Base-by-base conservation (phyloP, 2,113 vertebrate species). In the Oceanodroma tethys region DNA sequence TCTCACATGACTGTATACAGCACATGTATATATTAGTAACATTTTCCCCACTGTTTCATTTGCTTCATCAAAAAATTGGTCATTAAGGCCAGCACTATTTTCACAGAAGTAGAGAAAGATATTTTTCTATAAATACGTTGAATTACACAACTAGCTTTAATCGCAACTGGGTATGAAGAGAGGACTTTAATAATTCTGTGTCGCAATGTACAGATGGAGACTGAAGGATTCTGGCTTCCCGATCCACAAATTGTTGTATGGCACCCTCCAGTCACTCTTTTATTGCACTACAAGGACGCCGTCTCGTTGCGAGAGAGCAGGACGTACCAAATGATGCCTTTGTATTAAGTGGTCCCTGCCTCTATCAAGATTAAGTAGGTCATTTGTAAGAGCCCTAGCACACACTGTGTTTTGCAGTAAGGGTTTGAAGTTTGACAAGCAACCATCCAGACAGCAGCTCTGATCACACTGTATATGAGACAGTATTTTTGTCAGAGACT, bases 261-360 rank as follows among this genome's bases (percentile, higher is more conserved):
- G 48, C 74, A 90, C 53, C 59, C 59, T 95, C 38, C 63, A 63
- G 65, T 71, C 76, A 66, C 45, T 78, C 50, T 76, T 88, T 88
- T 62, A 74, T 45, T 86, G 88, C n/a, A 30, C 20, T 86, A 86
- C 80, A 78, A 96, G 88, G 76, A 83, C 16, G 7, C 15, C 0
- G 0, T 16, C 75, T 74, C 1, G 0, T 45, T 72, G 43, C 0
- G 0, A n/a, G 20, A 93, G 36, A 76, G 79, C 13, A 82, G 45
- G 18, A 95, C 60, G 36, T 67, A 43, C 80, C 71, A 90, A 74
- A 85, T 0, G 3, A 53, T 52, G 36, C 12, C 27, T 70, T 80
- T 76, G 43, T 42, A 27, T 62, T 55, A 95, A 26, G 42, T 58
- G 85, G 67, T 80, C 79, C 59, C 56, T 80, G 74, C 45, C 66